These are phyloP conservation scores for Chrysotoxum bicinctum DNA, from an alignment of 2,888 invertebrate genomes.

Conservation along the genomic window DNA sequence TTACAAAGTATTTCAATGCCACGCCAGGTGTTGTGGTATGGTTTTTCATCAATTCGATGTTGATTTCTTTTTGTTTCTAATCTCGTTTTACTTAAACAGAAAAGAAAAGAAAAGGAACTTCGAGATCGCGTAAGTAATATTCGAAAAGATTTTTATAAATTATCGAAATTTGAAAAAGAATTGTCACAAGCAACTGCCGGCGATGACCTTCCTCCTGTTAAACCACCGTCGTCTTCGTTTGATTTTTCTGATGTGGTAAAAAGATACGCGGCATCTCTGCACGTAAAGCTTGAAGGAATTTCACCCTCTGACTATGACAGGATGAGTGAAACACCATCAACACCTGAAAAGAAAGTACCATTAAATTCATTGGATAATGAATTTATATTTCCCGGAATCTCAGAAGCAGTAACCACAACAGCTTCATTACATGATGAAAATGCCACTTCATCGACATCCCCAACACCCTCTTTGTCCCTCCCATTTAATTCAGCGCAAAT, in stretches of 20 bases:
- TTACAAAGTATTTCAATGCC: not conserved
- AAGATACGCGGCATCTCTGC: not conserved
- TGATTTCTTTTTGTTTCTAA: not conserved
- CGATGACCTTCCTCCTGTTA: not conserved
- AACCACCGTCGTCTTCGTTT: not conserved
- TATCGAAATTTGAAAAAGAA: not conserved
- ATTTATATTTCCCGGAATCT: not conserved
- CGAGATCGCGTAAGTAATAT: not conserved
- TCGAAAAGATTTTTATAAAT: not conserved
- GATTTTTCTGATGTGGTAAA: not conserved
- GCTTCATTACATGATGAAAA: not conserved
- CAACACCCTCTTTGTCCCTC: not conserved
- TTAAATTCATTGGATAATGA: not conserved
- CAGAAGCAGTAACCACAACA: not conserved
- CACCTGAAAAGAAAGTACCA: not conserved
- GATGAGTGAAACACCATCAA: not conserved
- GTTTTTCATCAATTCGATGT: not conserved
- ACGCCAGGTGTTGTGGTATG: not conserved
- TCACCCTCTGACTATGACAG: not conserved
- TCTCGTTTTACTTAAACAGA: not conserved
- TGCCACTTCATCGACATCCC: not conserved
- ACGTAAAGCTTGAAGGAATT: not conserved
- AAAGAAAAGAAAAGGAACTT: not conserved
- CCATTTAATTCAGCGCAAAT: not conserved
- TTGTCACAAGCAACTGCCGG: not conserved